Evolutionary conservation across 2,113 vertebrate species (phyloP), one percentile per base, ranked within the genome.

Genomic region (Cyanoliseus patagonus): DNA sequence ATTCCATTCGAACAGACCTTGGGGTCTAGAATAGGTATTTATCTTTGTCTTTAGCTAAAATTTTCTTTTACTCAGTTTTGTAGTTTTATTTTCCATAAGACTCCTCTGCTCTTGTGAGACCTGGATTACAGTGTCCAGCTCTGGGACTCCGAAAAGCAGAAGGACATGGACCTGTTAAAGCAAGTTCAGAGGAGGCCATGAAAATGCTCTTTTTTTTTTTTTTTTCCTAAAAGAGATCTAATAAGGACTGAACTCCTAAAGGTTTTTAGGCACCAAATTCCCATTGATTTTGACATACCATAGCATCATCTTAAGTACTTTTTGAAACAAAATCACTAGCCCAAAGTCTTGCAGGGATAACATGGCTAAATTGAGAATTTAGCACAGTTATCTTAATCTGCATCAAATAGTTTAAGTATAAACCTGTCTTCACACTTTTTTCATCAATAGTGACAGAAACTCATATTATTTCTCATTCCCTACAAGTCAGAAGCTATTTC

Each of bases 221-320:
- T n/a, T 59, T 15, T 35, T 7, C 28, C 22, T 59, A 59, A 42
- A 83, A 86, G 4, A 59, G 20, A 72, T 52, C 7, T 42, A 59
- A 28, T 33, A 41, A 80, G 5, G 27, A 24, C 11, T 0, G 0
- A 46, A 11, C 0, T 5, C 8, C 11, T 47, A 19, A 30, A 13
- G 18, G 16, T 6, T 67, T 88, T 53, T 24, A 51, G 7, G 5
- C 7, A 22, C 13, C 28, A 18, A 46, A 75, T 70, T 70, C 28
- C 49, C 23, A 13, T 15, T 47, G 64, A 18, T 67, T 90, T 80
- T 81, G 11, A 42, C 22, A 35, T 5, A 6, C 31, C 23, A 74
- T 88, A 63, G 2, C 39, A 39, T 55, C 16, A 22, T 33, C 23
- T 22, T 52, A 55, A 75, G 11, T 59, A 13, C 19, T 78, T 86